A percentile compares a stretch with the other conserved stretches of the same genome.
Conservation (phyloP, 1,140 invertebrate species). For the Popillia japonica region DNA sequence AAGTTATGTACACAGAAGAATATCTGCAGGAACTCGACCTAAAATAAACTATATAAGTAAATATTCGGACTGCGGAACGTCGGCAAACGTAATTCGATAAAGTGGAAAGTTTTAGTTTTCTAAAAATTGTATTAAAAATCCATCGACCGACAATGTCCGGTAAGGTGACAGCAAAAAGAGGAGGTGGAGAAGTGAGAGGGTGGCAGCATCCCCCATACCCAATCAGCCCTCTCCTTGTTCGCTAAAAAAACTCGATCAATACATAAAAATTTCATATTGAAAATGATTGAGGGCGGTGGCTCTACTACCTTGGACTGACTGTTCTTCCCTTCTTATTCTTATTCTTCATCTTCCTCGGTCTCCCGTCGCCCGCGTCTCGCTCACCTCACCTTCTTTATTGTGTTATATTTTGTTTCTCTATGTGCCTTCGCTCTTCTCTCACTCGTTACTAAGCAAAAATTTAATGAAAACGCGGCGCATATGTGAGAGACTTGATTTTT, state of each 20-base stretch:
- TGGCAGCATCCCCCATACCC: constrained; percentile 43
- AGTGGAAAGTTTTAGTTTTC: constrained; percentile 39
- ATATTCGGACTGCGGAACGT: constrained; percentile 26
- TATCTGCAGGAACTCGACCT: constrained; percentile 7
- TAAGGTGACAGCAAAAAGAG: constrained; percentile 44
- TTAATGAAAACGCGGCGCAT: constrained; percentile 23
- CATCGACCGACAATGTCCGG: constrained; percentile 45
- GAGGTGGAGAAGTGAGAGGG: constrained; percentile 7
- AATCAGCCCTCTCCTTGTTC: constrained; percentile 50
- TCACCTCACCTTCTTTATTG: constrained; percentile 43
- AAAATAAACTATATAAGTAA: constrained; percentile 35
- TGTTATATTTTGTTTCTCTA: constrained; percentile 47
- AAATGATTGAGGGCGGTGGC: constrained; percentile 59
- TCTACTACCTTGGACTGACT: constrained; percentile 40
- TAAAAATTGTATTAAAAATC: constrained; percentile 45
- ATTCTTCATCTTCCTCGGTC: constrained; percentile 32
- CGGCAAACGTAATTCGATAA: constrained; percentile 28
- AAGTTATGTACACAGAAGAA: constrained; percentile 18
- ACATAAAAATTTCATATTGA: constrained; percentile 63
- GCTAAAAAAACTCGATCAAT: constrained; percentile 61
- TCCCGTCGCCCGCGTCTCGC: constrained; percentile 44
- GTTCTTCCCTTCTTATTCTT: constrained; percentile 32
- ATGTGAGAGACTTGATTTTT: neutral
- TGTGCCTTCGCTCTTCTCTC: constrained; percentile 39
- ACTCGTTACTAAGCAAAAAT: constrained; percentile 25